Conservation (phyloP, 2,888 invertebrate species). For the Plagodis pulveraria region DNA sequence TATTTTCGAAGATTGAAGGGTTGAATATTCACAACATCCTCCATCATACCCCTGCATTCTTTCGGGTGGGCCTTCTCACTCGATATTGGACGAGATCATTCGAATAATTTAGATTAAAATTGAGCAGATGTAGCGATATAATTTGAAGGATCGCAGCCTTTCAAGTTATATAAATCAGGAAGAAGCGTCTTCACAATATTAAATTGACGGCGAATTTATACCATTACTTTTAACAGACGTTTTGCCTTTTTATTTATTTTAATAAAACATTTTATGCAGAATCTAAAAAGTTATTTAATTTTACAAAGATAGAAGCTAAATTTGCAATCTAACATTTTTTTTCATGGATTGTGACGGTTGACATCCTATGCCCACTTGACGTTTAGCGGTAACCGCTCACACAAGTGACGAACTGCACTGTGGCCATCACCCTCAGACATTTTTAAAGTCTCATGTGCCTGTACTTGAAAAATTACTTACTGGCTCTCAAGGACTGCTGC, state of each 20-base stretch:
- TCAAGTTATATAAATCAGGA: constrained; percentile 27
- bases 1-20: constrained; percentile 14
- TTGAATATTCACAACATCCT: constrained; percentile 17
- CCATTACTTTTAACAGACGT: constrained; percentile 18
- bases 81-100: constrained; percentile 19
- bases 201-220: constrained; percentile 24
- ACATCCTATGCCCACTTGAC: too few species aligned
- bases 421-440: too few species aligned
- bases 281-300: neutral
- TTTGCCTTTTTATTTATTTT: constrained; percentile 15
- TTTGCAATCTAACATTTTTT: too few species aligned
- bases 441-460: too few species aligned
- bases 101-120: constrained; percentile 29
- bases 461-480: too few species aligned
- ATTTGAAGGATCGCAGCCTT: constrained; percentile 22
- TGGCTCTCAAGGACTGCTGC: too few species aligned
- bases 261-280: neutral
- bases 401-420: too few species aligned
- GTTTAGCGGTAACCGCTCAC: too few species aligned
- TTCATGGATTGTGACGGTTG: too few species aligned
- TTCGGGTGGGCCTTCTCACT: constrained; percentile 14
- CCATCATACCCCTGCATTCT: constrained; percentile 14
- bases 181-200: constrained; percentile 21
- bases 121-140: constrained; percentile 24
- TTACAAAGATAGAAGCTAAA: too few species aligned